Conservation (phyloP, 2,113 vertebrate species). For the Oreochromis aureus region DNA sequence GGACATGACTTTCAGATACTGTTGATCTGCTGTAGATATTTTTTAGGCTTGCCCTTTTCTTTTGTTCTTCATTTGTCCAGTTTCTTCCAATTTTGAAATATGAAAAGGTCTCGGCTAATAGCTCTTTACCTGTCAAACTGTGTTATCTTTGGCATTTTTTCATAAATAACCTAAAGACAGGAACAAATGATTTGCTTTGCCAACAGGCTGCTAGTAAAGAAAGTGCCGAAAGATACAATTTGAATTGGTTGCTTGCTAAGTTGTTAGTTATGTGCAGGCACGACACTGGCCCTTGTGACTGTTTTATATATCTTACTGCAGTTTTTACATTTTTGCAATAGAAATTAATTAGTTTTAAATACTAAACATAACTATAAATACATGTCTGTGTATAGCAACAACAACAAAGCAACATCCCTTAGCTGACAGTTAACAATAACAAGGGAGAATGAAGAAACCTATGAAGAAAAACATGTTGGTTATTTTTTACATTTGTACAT, state of each 20-base stretch:
- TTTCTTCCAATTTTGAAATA: background rate
- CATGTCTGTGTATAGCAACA: background rate
- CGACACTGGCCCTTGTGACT: background rate
- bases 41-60: background rate
- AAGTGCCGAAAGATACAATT: background rate
- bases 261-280: background rate
- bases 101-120: background rate
- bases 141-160: background rate
- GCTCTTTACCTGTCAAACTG: background rate
- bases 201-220: background rate
- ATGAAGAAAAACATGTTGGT: background rate
- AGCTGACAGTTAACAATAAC: background rate
- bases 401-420: background rate
- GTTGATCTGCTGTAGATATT: background rate
- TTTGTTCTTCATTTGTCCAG: background rate
- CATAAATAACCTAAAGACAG: background rate
- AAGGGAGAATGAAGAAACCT: background rate
- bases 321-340: background rate
- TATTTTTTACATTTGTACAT: background rate
- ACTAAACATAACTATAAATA: background rate
- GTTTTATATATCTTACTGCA: background rate
- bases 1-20: background rate
- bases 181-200: background rate
- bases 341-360: background rate
- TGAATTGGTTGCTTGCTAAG: background rate